phyloP scores from a whole-genome alignment of 2,797 vertebrate genomes.

The Mustela erminea region DNA sequence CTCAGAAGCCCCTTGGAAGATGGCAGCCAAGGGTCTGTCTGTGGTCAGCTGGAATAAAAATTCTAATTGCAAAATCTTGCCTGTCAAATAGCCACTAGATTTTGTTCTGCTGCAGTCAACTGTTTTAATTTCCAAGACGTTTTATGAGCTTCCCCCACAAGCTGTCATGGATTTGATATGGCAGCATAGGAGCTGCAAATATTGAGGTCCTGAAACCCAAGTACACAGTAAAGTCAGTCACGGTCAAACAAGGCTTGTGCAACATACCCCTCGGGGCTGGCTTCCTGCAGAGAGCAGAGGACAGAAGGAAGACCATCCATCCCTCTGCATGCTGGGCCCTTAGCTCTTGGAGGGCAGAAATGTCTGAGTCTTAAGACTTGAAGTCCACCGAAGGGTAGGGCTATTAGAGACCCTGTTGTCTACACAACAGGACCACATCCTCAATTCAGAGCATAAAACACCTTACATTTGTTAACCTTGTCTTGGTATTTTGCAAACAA shows the following conservation, averaged over 20 bases:
- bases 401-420: background rate
- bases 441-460: background rate
- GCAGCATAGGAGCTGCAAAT: constrained; percentile 27
- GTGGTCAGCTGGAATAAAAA: background rate
- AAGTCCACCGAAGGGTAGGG: background rate
- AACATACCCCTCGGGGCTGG: background rate
- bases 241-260: background rate
- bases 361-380: background rate
- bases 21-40: background rate
- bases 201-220: background rate
- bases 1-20: background rate
- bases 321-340: background rate
- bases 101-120: constrained; percentile 10
- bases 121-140: background rate
- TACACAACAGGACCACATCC: background rate
- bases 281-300: background rate
- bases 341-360: background rate
- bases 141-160: constrained; percentile 53
- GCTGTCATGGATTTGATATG: constrained; percentile 24
- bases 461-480: background rate
- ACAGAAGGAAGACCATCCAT: background rate
- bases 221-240: background rate
- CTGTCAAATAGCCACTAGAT: constrained; percentile 14
- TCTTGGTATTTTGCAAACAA: constrained; percentile 24
- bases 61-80: background rate